These are phyloP conservation scores for Pachypsylla venusta DNA, from an alignment of 1,140 invertebrate genomes.

Conservation along the genomic window DNA sequence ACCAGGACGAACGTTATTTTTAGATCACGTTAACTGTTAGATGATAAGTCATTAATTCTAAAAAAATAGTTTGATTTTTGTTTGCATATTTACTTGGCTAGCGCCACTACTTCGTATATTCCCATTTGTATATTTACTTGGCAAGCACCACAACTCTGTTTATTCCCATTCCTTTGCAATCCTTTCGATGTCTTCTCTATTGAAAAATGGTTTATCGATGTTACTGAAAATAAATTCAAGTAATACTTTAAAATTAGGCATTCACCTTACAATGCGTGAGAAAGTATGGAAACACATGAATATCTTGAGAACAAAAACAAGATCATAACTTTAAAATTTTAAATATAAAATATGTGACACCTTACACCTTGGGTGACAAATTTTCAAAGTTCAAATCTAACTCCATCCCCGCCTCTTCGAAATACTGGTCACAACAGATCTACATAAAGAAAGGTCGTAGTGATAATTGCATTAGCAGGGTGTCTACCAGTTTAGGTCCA, in stretches of 20 bases:
- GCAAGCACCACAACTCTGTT: slow-evolving; percentile 17
- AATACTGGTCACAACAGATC: no score
- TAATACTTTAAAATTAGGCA: slow-evolving; percentile 12
- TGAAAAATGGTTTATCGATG: slow-evolving; percentile 72
- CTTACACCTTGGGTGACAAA: no score
- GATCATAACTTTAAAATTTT: background rate
- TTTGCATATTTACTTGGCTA: background rate
- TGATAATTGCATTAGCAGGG: no score
- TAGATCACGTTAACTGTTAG: no score
- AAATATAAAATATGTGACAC: background rate
- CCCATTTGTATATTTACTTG: background rate
- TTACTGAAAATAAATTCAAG: slow-evolving; percentile 32
- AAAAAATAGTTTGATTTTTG: background rate
- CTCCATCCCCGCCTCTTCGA: no score
- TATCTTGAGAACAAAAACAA: background rate
- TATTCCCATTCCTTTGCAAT: slow-evolving; percentile 72
- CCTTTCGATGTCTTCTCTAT: slow-evolving; percentile 61
- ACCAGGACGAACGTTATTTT: no score
- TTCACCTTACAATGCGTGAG: background rate
- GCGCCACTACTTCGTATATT: background rate
- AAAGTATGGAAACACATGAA: background rate
- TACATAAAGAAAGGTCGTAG: no score
- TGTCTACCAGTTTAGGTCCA: no score
- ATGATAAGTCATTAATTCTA: background rate
- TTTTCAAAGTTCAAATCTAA: no score